These are phyloP conservation scores for Acipenser ruthenus DNA, from an alignment of 2,797 vertebrate species.

Conservation along the genomic window DNA sequence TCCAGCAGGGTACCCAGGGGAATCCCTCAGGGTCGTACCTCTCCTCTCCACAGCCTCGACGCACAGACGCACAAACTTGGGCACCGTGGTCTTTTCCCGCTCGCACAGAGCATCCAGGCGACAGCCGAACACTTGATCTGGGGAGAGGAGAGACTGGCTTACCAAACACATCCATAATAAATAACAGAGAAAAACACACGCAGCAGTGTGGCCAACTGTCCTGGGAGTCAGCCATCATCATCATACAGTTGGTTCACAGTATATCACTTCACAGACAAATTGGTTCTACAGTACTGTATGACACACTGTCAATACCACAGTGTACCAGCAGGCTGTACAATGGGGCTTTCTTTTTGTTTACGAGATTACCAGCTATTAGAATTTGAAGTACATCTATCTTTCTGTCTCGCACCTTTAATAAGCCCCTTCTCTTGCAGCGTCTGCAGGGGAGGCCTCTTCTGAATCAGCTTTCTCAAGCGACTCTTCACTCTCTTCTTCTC, in stretches of 20 bases:
- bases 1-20: too few relatives aligned
- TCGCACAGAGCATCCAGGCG: slow-evolving; percentile 79
- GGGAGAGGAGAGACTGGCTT: slow-evolving; percentile 3
- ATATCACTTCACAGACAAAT: too few relatives aligned
- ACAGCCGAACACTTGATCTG: slow-evolving; percentile 92
- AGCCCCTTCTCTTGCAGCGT: slow-evolving; percentile 83
- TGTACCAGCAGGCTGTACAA: not conserved
- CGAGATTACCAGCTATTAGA: not conserved
- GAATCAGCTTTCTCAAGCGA: slow-evolving; percentile 76
- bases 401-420: slow-evolving; percentile 61
- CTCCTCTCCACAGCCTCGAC: slow-evolving; percentile 74
- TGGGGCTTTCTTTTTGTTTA: too few relatives aligned
- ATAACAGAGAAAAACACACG: not conserved
- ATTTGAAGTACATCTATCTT: not conserved
- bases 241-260: too few relatives aligned
- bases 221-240: too few relatives aligned
- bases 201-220: too few relatives aligned
- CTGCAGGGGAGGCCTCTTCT: slow-evolving; percentile 77
- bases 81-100: slow-evolving; percentile 68
- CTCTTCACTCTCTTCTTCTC: slow-evolving; percentile 75
- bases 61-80: slow-evolving; percentile 79
- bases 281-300: not conserved
- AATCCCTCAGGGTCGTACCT: slow-evolving; percentile 50
- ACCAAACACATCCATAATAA: not conserved
- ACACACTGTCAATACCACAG: not conserved